Evolutionary conservation across 2,797 vertebrate species (phyloP).

Genomic region (Lophura swinhoii): DNA sequence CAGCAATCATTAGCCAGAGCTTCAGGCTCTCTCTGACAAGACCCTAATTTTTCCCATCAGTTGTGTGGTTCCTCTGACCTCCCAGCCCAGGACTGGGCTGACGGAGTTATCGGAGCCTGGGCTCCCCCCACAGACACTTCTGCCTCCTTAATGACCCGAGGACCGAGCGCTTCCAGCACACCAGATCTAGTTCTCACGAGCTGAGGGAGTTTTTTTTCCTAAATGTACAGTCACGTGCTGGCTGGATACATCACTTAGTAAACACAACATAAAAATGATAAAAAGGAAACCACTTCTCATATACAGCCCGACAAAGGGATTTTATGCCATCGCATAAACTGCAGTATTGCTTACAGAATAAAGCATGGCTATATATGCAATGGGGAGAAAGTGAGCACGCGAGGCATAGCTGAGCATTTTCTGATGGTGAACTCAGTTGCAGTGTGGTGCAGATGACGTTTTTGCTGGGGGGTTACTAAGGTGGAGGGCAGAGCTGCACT

Average conservation of each 20-base stretch:
- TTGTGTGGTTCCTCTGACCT: not conserved
- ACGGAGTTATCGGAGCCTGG: not conserved
- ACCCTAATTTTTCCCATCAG: not conserved
- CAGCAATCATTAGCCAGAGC: not conserved
- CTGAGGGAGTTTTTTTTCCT: conserved; percentile 13
- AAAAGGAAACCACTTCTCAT: not conserved
- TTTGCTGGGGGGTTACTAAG: not conserved
- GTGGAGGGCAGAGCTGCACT: not conserved
- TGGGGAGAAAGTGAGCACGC: not conserved
- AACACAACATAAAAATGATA: not conserved
- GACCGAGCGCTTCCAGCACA: not conserved
- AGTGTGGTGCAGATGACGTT: not conserved
- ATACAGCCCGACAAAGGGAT: not conserved
- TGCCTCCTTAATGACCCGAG: not conserved
- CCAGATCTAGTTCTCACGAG: conserved; percentile 43
- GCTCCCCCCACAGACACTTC: fast-evolving
- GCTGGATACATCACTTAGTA: not conserved
- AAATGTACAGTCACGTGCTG: not conserved
- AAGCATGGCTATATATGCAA: not conserved
- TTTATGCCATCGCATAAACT: conserved; percentile 25
- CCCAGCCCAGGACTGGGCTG: not conserved
- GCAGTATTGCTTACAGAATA: not conserved
- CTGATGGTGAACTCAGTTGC: conserved; percentile 20
- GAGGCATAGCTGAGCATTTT: not conserved
- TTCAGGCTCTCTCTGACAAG: not conserved